These are phyloP conservation scores for Dusona sp. DNA, from an alignment of 2,888 invertebrate species.

Conservation along the genomic window DNA sequence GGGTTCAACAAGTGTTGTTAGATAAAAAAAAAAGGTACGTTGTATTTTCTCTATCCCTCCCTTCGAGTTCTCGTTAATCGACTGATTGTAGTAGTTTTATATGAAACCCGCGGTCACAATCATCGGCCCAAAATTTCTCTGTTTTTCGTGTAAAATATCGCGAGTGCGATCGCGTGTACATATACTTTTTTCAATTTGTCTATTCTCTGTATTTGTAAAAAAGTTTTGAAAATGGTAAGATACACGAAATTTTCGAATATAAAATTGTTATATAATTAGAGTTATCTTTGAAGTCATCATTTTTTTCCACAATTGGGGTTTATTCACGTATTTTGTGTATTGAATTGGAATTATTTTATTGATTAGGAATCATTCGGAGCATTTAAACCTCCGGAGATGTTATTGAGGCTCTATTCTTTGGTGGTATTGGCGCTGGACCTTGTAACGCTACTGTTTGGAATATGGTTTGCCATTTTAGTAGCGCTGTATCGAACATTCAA, in stretches of 20 bases:
- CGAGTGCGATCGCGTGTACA: not conserved
- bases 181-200: not conserved
- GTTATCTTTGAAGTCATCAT: too few relatives aligned
- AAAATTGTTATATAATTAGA: too few relatives aligned
- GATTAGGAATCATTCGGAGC: slow-evolving; percentile 57
- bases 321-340: too few relatives aligned
- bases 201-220: not conserved
- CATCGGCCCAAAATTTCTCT: not conserved
- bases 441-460: slow-evolving; percentile 85
- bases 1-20: slow-evolving; percentile 48
- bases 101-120: not conserved
- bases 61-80: not conserved
- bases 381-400: slow-evolving; percentile 85
- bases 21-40: slow-evolving; percentile 63
- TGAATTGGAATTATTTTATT: not conserved
- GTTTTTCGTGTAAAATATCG: not conserved
- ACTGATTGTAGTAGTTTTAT: not conserved
- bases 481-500: slow-evolving; percentile 86
- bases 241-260: not conserved
- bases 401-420: slow-evolving; percentile 86
- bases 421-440: slow-evolving; percentile 86
- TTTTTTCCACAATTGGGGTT: too few relatives aligned
- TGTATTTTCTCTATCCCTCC: slow-evolving; percentile 22
- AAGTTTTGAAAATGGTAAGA: slow-evolving; percentile 46
- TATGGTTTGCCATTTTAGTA: slow-evolving; percentile 86